These are phyloP conservation scores for Anas acuta DNA, from an alignment of 2,797 vertebrate genomes.

Conservation along the genomic window DNA sequence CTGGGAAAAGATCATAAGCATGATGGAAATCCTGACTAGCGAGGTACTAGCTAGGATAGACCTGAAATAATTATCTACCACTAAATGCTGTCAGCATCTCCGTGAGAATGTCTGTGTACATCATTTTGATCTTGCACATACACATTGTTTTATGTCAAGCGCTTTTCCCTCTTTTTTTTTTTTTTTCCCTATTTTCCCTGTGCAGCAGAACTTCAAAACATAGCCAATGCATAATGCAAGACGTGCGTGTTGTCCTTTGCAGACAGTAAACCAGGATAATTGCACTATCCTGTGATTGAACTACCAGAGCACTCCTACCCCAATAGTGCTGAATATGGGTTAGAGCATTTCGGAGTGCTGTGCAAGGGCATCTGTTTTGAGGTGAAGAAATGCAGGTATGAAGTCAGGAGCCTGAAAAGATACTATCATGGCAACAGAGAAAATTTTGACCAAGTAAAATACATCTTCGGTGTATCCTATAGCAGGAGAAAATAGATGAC, in stretches of 20 bases:
- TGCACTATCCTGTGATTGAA: neutral
- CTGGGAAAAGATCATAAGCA: fast-evolving
- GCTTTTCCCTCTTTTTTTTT: neutral
- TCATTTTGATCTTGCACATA: neutral
- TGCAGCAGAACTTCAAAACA: neutral
- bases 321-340: neutral
- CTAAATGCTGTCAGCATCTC: neutral
- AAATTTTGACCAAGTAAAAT: neutral
- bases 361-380: neutral
- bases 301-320: neutral
- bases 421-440: neutral
- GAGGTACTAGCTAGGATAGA: neutral
- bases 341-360: neutral
- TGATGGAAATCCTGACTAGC: neutral
- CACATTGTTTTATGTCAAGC: neutral
- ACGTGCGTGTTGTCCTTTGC: no score
- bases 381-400: neutral
- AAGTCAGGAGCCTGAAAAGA: neutral
- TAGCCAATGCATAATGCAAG: neutral
- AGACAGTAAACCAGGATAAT: neutral
- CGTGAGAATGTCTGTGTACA: neutral
- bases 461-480: no score
- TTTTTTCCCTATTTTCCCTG: neutral
- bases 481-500: neutral
- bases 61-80: neutral